Conservation (phyloP, 2,888 invertebrate genomes). For the Hemicrepidius hirtus region DNA sequence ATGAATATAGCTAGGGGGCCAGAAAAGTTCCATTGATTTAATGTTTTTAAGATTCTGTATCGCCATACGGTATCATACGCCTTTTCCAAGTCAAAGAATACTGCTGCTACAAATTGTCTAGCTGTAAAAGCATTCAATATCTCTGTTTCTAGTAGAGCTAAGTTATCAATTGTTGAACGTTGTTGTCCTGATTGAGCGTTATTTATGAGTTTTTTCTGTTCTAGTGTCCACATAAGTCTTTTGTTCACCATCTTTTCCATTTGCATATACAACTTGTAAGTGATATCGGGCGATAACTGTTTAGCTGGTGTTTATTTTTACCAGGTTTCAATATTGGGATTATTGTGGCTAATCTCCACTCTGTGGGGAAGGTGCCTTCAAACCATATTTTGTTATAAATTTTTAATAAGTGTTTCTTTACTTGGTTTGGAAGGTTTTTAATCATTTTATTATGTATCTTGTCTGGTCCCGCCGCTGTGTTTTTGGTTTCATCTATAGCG, state of each 20-base stretch:
- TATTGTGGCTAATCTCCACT: not conserved
- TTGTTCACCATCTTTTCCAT: not conserved
- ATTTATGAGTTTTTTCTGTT: not conserved
- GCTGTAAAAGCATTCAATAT: not conserved
- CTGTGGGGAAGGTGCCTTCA: not conserved
- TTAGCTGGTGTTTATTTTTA: too few relatives aligned
- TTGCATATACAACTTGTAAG: not conserved
- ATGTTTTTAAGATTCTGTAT: not conserved
- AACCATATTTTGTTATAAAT: not conserved
- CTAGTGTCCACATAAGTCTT: conserved; percentile 1
- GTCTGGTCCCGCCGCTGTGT: not conserved
- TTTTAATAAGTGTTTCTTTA: not conserved
- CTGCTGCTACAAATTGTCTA: not conserved
- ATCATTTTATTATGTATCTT: not conserved
- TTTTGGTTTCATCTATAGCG: too few relatives aligned
- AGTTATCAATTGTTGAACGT: not conserved
- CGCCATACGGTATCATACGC: not conserved
- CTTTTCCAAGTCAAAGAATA: too few relatives aligned
- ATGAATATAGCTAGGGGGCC: not conserved
- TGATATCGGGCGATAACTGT: too few relatives aligned
- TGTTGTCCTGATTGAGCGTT: conserved; percentile 3
- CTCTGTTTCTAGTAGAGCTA: too few relatives aligned
- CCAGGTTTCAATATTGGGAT: not conserved
- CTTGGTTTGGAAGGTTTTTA: not conserved
- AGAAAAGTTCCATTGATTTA: not conserved